phyloP scores from a whole-genome alignment of 2,888 invertebrate species.

The Ophraella communa region DNA sequence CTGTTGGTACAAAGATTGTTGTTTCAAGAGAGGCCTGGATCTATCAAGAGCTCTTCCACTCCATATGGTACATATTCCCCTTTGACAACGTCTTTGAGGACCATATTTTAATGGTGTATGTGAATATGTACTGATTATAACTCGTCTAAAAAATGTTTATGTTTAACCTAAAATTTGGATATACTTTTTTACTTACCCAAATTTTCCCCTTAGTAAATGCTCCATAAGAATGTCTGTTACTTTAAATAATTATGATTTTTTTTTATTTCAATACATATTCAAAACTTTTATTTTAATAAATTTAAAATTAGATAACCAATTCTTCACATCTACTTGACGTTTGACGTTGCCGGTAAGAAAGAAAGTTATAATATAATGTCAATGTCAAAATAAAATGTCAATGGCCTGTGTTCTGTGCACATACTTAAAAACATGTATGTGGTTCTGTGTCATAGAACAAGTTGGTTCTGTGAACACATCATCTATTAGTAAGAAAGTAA shows the following conservation, averaged over 20 bases:
- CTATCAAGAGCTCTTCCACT: conserved; percentile 55
- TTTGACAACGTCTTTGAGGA: conserved; percentile 44
- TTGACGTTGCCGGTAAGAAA: conserved; percentile 27
- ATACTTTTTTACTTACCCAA: conserved; percentile 44
- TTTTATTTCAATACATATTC: conserved; percentile 7
- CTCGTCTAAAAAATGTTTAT: conserved; percentile 44
- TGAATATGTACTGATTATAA: conserved; percentile 50
- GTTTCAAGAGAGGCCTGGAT: conserved; percentile 49
- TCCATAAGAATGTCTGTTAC: conserved; percentile 44
- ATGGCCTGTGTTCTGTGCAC: not conserved
- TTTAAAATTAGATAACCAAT: conserved; percentile 24
- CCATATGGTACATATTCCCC: conserved; percentile 53
- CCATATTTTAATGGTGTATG: conserved; percentile 55
- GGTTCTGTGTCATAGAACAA: too few species aligned
- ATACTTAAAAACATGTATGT: too few species aligned
- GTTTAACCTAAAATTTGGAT: conserved; percentile 34
- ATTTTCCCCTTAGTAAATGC: conserved; percentile 51
- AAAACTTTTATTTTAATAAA: conserved; percentile 1
- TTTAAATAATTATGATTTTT: too few species aligned
- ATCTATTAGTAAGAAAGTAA: too few species aligned
- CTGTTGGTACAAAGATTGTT: conserved; percentile 52
- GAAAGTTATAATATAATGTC: conserved; percentile 6
- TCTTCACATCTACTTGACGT: conserved; percentile 20
- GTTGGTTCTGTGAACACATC: too few species aligned
- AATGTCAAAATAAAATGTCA: not conserved